Evolutionary conservation across 2,888 invertebrate genomes (phyloP), one percentile per base, ranked within the genome.

Genomic region (Leptinotarsa juncta): DNA sequence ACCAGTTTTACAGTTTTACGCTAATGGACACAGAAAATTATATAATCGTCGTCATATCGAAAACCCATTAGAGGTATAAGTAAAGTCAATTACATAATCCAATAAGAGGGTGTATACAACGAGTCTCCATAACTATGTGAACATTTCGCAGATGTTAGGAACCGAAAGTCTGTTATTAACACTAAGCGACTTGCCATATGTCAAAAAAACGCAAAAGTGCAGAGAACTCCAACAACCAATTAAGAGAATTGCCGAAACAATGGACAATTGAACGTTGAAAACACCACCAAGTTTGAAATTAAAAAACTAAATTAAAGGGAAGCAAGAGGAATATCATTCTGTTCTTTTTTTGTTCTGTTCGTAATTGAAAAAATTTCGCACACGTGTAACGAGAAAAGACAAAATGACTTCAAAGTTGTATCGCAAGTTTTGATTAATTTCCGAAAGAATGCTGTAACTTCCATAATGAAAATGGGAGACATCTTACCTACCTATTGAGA

Each of bases 191-290:
- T 32, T 16, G 62, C 62, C 62, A 32, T 62, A 32, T 62, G 62
- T 42, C 62, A 62, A 62, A 62, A 62, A 32, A 42, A 70, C 74
- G 81, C 78, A 78, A 78, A 79, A 80, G 75, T 71, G 74, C 69
- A 76, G 55, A 79, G 75, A 68, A 82, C 82, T 82, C 83, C 65
- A 48, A 49, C 60, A 26, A 78, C 79, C 80, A 83, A 83, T 85
- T 84, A 84, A 82, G 83, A 83, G 82, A 84, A 84, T 82, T 82
- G 82, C 81, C 79, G 80, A 81, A 83, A 83, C 83, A 83, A 82
- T 82, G 81, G 80, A 83, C 83, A 83, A 84, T 83, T 83, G 83
- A 82, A 82, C 78, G 80, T 76, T 75, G 79, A 79, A 78, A 82
- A 78, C 77, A 78, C 80, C 71, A 76, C 72, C 80, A 70, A 78